A percentile compares a stretch with the other conserved stretches of the same genome.
phyloP scores from a whole-genome alignment of 2,797 vertebrate genomes.

The Diglossa cyanea region DNA sequence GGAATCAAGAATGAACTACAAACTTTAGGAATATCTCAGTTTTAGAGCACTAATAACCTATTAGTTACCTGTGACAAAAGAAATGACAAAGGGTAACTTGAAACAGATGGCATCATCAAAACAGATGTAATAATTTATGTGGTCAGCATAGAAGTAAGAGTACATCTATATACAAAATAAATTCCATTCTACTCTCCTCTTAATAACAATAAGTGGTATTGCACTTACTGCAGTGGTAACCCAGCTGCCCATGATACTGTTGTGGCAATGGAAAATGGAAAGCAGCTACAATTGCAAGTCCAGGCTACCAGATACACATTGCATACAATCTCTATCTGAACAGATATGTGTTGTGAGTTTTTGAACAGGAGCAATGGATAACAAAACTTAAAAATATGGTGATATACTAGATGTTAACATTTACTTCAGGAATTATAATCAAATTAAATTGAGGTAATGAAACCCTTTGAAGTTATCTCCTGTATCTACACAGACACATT shows the following conservation, averaged over 20 bases:
- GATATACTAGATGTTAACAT: background rate
- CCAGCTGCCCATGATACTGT: background rate
- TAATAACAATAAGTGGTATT: background rate
- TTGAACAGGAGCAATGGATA: background rate
- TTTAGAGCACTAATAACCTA: background rate
- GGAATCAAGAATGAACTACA: background rate
- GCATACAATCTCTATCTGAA: background rate
- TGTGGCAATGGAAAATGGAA: background rate
- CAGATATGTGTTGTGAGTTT: background rate
- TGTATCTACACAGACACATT: background rate
- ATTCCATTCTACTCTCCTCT: background rate
- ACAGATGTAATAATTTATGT: background rate
- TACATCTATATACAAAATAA: background rate
- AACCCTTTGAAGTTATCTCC: background rate
- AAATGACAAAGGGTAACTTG: background rate
- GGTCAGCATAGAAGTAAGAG: background rate
- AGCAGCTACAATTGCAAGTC: background rate
- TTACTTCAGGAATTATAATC: background rate
- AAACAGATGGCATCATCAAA: background rate
- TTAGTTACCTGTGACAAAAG: background rate
- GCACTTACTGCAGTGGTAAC: background rate
- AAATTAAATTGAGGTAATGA: background rate
- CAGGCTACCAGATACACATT: background rate
- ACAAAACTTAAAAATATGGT: fast-evolving
- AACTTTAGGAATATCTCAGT: background rate